A percentile compares a stretch with the other conserved stretches of the same genome.
Conservation (phyloP, 2,113 vertebrate genomes). For the Pluvialis apricaria region DNA sequence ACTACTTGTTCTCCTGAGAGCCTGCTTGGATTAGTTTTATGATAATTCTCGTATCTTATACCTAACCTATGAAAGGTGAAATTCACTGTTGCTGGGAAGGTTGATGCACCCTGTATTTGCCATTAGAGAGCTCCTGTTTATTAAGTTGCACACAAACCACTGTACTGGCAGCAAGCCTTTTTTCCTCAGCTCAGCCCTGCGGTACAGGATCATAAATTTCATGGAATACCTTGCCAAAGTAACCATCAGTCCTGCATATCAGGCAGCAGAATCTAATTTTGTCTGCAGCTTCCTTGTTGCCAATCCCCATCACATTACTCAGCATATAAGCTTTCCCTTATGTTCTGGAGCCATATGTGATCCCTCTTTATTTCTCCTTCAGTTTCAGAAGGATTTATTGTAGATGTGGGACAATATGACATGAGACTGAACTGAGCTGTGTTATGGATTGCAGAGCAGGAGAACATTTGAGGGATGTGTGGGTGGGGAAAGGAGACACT, state of each 20-base stretch:
- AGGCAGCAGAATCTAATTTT: background rate
- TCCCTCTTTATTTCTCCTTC: background rate
- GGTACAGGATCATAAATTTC: background rate
- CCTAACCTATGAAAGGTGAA: background rate
- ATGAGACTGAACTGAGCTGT: background rate
- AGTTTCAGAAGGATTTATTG: background rate
- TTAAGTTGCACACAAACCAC: background rate
- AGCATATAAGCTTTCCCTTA: background rate
- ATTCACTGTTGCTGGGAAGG: background rate
- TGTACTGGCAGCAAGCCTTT: background rate
- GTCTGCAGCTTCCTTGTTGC: background rate
- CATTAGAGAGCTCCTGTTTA: background rate
- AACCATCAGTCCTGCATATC: background rate
- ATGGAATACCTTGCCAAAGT: background rate
- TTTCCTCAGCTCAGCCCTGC: background rate
- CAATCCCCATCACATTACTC: background rate
- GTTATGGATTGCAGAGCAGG: background rate
- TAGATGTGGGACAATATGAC: background rate
- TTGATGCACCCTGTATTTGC: background rate
- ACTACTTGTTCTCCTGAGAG: conserved; percentile 4
- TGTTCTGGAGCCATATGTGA: background rate
- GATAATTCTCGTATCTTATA: background rate
- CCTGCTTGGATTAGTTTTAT: background rate
- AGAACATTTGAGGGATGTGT: background rate
- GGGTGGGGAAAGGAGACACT: background rate